Base-by-base conservation (phyloP, 1,140 invertebrate genomes). In the Cryptotermes secundus region DNA sequence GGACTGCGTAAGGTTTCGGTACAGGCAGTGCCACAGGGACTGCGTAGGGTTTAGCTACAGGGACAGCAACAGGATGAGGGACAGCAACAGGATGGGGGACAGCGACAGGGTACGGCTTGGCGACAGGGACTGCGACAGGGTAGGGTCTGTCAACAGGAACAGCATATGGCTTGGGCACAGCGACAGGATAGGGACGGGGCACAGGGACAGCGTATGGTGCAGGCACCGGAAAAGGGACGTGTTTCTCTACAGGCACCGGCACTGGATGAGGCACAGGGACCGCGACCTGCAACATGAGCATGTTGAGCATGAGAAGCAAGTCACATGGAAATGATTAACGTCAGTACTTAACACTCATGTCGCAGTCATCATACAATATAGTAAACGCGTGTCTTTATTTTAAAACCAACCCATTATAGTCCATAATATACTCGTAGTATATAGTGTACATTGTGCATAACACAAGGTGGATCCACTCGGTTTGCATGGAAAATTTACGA, bases 251-350 rank as follows among this genome's bases (percentile, higher is more conserved):
- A 36, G 82, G 24, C 7, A 83, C 83, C 3, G 83, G 24, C 65
- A 83, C 53, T 6, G 83, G 83, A 38, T 83, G 36, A 7, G 83
- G 83, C n/a, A 79, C 83, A 4, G 65, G 83, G 19, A 83, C 83
- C 16, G 83, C 36, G 6, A 82, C 81, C 80, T 80, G 80, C 14
- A 80, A 38, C 31, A 36, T 0, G 24, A 36, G 24, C 6, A 80
- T 10, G 22, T 24, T 19, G 24, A 22, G 14, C 26, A 79, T 31
- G n/a, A 49, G 16, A 49, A 49, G 38, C 45, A 12, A 49, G 3
- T 49, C 16, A 38, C 4, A 38, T 6, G 38, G 38, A 38, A 38
- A 38, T 12, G 38, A 38, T 12, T n/a, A n/a, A n/a, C n/a, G n/a
- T n/a, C n/a, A n/a, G n/a, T n/a, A n/a, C n/a, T n/a, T n/a, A n/a